Base-by-base conservation (phyloP, 2,888 invertebrate genomes). In the Acanthopleura granulata region DNA sequence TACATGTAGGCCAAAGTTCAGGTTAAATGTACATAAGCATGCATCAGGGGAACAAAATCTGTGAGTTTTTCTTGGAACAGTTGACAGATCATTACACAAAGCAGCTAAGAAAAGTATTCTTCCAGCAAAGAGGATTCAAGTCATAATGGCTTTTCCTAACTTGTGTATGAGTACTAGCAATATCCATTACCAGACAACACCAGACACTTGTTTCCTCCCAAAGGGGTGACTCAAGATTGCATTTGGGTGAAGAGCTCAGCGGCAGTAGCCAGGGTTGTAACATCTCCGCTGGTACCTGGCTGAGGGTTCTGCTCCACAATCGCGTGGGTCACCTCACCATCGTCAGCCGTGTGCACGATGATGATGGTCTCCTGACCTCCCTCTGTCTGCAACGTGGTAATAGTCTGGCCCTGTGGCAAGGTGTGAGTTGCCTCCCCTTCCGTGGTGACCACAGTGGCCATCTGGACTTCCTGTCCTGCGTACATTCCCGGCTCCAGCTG, bases 351-450 rank as follows among this genome's bases (percentile, higher is more conserved):
- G 78, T 87, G 87, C 4, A 87, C 87, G 76, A 87, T 87, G 75
- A 87, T 87, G 74, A 87, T 87, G 11, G 87, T 87, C 78, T 88
- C 87, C 78, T 86, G 86, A 0, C 86, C 87, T 15, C 84, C 82
- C 22, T 85, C 85, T n/a, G 82, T 83, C 75, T 86, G 86, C 14
- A 87, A 78, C 4, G 87, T 85, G 74, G 86, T 87, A 66, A 85
- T 82, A 9, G 86, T 83, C 79, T 87, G 87, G 15, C 84, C 84
- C 27, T 71, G 30, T 49, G 71, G 50, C 6, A 71, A 40, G 49
- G 71, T 49, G 22, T 71, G 71, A 25, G 71, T 49, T 4, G 71
- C 40, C 40, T 71, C 49, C 3, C 49, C 40, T 40, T 71, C 71
- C 1, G 27, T 66, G 29, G 66, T 66, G 30, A 71, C 71, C 49